These are phyloP conservation scores for Heteromyza rotundicornis DNA, from an alignment of 2,888 invertebrate genomes.

Conservation along the genomic window DNA sequence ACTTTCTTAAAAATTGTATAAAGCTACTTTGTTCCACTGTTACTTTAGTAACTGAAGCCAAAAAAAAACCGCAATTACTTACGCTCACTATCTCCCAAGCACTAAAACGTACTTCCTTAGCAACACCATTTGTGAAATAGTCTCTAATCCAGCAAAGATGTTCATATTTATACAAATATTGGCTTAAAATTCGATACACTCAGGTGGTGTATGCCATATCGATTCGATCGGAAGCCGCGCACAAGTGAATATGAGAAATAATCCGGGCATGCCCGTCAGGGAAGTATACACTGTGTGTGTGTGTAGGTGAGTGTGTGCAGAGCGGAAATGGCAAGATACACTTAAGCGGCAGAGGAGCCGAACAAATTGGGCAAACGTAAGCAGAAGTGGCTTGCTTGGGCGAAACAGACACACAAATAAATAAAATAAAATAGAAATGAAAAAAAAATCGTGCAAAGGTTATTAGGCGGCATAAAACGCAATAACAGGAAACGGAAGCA, in stretches of 20 bases:
- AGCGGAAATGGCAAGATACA: not conserved
- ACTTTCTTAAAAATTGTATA: no score
- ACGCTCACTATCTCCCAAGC: not conserved
- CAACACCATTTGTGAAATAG: not conserved
- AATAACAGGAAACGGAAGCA: conserved; percentile 1
- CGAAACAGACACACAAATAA: not conserved
- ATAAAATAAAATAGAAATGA: not conserved
- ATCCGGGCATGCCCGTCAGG: no score
- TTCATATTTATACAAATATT: not conserved
- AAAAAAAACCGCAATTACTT: not conserved
- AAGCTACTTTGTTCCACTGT: no score
- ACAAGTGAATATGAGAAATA: not conserved
- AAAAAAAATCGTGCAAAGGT: not conserved
- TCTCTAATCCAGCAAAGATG: not conserved
- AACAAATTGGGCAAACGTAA: not conserved
- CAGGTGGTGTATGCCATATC: not conserved
- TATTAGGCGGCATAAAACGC: not conserved
- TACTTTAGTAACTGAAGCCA: no score
- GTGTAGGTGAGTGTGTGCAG: no score
- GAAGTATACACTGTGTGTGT: no score
- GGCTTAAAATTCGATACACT: not conserved
- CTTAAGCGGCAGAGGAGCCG: not conserved
- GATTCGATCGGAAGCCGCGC: not conserved
- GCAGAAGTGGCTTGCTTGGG: not conserved
- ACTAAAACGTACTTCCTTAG: not conserved